Evolutionary conservation across 2,797 vertebrate species (phyloP).

Genomic region (Spinus pinus): DNA sequence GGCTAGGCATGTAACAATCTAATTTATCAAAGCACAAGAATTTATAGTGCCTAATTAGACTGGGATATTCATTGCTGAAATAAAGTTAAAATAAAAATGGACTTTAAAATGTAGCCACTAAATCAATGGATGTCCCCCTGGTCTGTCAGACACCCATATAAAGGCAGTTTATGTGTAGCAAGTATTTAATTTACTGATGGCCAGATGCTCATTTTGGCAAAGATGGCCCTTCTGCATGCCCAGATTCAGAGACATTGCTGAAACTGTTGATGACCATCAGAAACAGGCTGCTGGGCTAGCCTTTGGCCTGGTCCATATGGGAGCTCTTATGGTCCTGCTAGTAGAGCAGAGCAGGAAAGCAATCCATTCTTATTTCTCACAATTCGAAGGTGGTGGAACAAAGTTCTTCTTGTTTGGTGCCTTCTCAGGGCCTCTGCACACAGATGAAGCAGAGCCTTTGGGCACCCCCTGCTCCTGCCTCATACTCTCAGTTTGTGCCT

Average conservation of each 20-base stretch:
- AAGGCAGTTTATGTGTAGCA: not conserved
- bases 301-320: not conserved
- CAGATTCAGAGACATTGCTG: not conserved
- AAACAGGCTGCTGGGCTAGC: not conserved
- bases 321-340: not conserved
- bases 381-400: not conserved
- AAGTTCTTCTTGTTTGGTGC: not conserved
- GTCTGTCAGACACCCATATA: not conserved
- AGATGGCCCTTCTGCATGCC: not conserved
- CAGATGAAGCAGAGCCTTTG: not conserved
- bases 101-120: not conserved
- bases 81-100: not conserved
- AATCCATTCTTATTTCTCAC: not conserved
- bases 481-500: rapidly evolving
- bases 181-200: not conserved
- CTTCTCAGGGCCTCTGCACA: not conserved
- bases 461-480: not conserved
- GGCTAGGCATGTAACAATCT: not conserved
- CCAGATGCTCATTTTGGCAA: not conserved
- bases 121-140: not conserved
- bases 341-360: not conserved
- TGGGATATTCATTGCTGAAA: not conserved
- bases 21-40: not conserved
- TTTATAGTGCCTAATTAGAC: not conserved
- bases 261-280: not conserved